A percentile compares a stretch with the other conserved stretches of the same genome.
phyloP scores from a whole-genome alignment of 2,797 vertebrate species.

The Mormyrops boulengeri region DNA sequence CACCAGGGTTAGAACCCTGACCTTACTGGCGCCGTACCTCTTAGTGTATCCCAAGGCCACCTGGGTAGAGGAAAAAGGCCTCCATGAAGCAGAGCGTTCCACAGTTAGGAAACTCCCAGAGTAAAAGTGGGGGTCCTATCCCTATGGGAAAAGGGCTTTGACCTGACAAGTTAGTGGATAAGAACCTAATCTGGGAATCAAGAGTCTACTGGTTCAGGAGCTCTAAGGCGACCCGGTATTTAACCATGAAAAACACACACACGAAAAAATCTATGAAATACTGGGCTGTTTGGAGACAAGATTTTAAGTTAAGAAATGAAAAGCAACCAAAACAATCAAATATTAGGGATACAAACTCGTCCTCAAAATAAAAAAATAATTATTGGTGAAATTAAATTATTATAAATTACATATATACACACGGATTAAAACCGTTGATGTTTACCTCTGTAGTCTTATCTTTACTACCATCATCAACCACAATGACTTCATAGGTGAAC shows the following conservation, averaged over 20 bases:
- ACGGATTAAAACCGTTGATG: background rate
- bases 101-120: background rate
- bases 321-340: background rate
- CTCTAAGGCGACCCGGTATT: background rate
- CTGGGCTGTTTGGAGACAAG: background rate
- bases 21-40: slow-evolving; percentile 80
- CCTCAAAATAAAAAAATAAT: background rate
- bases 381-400: background rate
- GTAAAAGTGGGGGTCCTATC: background rate
- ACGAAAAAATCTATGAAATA: background rate
- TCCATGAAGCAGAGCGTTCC: slow-evolving; percentile 2
- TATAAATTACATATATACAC: background rate
- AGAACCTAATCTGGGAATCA: background rate
- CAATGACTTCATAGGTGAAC: slow-evolving; percentile 89
- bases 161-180: background rate
- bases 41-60: slow-evolving; percentile 77
- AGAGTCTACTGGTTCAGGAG: background rate
- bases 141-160: background rate
- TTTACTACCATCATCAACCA: slow-evolving; percentile 91
- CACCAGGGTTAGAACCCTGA: slow-evolving; percentile 79
- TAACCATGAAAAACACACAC: background rate
- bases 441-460: slow-evolving; percentile 87
- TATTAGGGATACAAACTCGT: background rate
- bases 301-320: background rate
- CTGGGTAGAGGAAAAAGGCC: slow-evolving; percentile 47